These are phyloP conservation scores for Linyphia triangularis DNA, from an alignment of 2,888 invertebrate species.

Conservation along the genomic window DNA sequence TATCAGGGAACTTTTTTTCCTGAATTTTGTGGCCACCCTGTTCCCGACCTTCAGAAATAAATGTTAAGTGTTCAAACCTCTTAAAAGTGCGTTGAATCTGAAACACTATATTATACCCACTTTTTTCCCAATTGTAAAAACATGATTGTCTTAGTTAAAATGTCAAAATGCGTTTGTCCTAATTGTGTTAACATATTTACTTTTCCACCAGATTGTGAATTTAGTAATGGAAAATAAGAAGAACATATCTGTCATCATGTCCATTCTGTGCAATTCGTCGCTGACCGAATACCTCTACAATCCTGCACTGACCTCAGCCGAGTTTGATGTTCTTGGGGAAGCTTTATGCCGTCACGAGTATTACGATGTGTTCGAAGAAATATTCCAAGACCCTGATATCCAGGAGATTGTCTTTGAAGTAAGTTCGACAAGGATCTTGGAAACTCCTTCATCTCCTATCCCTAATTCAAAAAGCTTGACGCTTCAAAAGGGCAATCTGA, in stretches of 20 bases:
- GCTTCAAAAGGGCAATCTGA: no score
- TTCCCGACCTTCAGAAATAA: no score
- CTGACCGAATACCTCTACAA: slow-evolving; percentile 62
- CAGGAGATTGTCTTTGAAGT: slow-evolving; percentile 70
- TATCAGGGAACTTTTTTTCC: no score
- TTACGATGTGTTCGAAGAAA: slow-evolving; percentile 58
- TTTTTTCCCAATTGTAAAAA: no score
- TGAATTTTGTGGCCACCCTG: no score
- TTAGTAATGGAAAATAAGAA: slow-evolving; percentile 20
- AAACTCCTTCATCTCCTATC: no score
- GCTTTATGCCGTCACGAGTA: slow-evolving; percentile 54
- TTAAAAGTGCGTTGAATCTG: no score
- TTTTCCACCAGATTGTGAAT: slow-evolving; percentile 42
- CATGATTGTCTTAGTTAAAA: no score
- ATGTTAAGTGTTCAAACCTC: no score
- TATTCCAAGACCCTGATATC: slow-evolving; percentile 66
- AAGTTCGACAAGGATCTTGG: no score
- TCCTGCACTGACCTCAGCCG: slow-evolving; percentile 26
- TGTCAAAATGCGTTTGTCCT: background rate
- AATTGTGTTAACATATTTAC: background rate
- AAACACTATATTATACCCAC: no score
- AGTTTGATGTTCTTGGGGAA: slow-evolving; percentile 20
- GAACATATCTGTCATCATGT: slow-evolving; percentile 53
- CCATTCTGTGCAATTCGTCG: slow-evolving; percentile 52
- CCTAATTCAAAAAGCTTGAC: no score